These are phyloP conservation scores for Drosophila tripunctata DNA, from an alignment of 2,888 invertebrate genomes.

Conservation along the genomic window DNA sequence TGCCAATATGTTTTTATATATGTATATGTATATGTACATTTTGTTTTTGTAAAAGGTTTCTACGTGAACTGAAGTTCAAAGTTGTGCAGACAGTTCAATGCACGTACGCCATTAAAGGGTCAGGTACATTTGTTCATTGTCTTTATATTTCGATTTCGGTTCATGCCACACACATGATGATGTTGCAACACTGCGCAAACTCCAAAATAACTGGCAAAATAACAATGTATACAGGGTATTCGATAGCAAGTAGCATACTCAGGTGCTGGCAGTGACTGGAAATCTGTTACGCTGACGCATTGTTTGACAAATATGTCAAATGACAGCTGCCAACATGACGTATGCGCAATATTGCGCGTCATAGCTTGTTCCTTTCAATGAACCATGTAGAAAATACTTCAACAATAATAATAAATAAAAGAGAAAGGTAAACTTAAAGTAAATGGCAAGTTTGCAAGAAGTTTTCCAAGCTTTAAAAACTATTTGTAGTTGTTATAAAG, in stretches of 20 bases:
- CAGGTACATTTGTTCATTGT: constrained; percentile 56
- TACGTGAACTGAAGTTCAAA: constrained; percentile 43
- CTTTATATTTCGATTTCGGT: constrained; percentile 53
- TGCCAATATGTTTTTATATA: constrained; percentile 33
- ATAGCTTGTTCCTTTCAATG: too few species aligned
- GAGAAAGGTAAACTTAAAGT: too few species aligned
- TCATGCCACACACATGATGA: constrained; percentile 5
- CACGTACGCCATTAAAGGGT: constrained; percentile 42
- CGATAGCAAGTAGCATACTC: not conserved
- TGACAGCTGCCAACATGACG: constrained; percentile 47
- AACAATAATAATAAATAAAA: too few species aligned
- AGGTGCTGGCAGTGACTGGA: constrained; percentile 12
- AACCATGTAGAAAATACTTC: too few species aligned
- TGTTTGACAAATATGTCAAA: constrained; percentile 43
- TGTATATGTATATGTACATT: too few species aligned
- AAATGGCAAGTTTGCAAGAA: too few species aligned
- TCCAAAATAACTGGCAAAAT: constrained; percentile 1
- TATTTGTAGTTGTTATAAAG: too few species aligned
- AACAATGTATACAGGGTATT: constrained; percentile 5
- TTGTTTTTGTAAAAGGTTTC: not conserved
- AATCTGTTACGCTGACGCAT: constrained; percentile 28
- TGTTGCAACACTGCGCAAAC: constrained; percentile 44
- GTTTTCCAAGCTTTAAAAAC: too few species aligned
- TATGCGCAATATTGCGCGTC: constrained; percentile 55
- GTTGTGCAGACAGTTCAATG: constrained; percentile 46